Evolutionary conservation across 2,888 invertebrate genomes (phyloP).

Genomic region (Drosophila barbarae): DNA sequence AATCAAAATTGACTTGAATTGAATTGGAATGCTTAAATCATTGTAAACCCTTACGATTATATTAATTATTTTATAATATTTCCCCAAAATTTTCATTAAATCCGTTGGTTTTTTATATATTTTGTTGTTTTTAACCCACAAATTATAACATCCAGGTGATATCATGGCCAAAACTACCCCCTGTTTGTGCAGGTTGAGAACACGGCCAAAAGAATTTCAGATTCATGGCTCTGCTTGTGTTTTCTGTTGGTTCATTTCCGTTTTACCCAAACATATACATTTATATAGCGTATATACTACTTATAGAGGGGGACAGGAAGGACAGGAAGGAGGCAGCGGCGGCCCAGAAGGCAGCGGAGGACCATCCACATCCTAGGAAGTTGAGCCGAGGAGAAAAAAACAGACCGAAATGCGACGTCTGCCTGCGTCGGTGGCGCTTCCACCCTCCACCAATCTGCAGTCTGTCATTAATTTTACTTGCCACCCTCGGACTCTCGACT

Average conservation of each 20-base stretch:
- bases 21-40: too few species aligned
- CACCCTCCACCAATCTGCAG: constrained; percentile 31
- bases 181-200: neutral
- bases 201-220: constrained; percentile 61
- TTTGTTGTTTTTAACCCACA: neutral
- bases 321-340: constrained; percentile 3
- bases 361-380: constrained; percentile 35
- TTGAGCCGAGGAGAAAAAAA: constrained; percentile 14
- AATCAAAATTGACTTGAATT: too few species aligned
- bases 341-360: constrained; percentile 4
- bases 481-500: constrained; percentile 38
- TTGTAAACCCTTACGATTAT: too few species aligned
- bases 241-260: constrained; percentile 69
- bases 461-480: constrained; percentile 48
- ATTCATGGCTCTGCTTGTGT: constrained; percentile 60
- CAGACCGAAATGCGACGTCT: constrained; percentile 33
- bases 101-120: neutral
- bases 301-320: neutral
- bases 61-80: neutral
- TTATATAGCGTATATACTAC: neutral
- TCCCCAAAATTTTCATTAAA: neutral
- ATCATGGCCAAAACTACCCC: constrained; percentile 1
- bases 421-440: constrained; percentile 57
- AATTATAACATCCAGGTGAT: too few species aligned
- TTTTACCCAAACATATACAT: constrained; percentile 46